Evolutionary conservation across 2,113 vertebrate species (phyloP).

Genomic region (Conger conger): DNA sequence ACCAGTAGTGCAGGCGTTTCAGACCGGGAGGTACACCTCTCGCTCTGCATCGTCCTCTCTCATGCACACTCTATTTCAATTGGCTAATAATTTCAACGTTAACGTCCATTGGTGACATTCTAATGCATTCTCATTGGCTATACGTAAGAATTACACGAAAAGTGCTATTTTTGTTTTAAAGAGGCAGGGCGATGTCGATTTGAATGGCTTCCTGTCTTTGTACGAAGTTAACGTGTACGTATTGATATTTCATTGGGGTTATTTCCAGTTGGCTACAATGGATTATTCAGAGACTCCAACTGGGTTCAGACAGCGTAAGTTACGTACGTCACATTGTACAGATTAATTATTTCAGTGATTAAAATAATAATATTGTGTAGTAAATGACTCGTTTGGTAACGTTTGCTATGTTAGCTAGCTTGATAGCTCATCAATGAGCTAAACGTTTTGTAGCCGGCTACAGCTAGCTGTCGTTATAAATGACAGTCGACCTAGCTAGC

Average conservation of each 20-base stretch:
- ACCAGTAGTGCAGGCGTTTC: no score
- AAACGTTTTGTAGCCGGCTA: neutral
- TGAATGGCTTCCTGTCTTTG: slow-evolving; percentile 31
- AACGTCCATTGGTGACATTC: neutral
- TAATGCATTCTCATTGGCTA: neutral
- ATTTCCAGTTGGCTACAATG: slow-evolving; percentile 45
- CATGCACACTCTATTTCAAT: neutral
- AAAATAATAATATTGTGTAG: neutral
- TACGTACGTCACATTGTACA: slow-evolving; percentile 54
- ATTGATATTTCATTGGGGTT: slow-evolving; percentile 3
- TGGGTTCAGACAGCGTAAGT: slow-evolving; percentile 75
- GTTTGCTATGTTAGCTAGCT: neutral
- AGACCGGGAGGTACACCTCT: no score
- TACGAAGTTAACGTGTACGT: slow-evolving; percentile 15
- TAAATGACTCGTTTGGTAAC: neutral
- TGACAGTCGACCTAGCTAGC: neutral
- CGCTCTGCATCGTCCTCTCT: no score
- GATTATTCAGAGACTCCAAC: slow-evolving; percentile 59
- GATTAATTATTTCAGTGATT: neutral
- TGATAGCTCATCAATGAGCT: neutral
- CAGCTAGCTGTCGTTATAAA: no score
- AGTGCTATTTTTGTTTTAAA: slow-evolving; percentile 19
- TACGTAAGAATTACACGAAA: neutral
- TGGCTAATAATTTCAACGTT: neutral
- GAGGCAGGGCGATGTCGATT: neutral